A percentile compares a stretch with the other conserved stretches of the same genome.
Conservation (phyloP, 2,113 vertebrate species). For the Arothron firmamentum region DNA sequence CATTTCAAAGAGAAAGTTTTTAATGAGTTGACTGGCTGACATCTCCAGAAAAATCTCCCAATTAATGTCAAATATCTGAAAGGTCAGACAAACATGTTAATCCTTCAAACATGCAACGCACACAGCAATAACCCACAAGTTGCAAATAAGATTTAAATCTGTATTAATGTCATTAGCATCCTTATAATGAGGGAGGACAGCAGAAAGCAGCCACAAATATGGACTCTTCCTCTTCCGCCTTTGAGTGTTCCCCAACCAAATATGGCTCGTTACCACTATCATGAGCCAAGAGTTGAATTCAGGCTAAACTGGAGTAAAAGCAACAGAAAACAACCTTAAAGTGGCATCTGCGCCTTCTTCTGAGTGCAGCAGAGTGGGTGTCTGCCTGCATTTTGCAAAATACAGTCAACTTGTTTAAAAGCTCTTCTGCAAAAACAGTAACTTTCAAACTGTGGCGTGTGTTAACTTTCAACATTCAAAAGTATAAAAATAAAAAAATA, state of each 20-base stretch:
- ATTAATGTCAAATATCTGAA: too few relatives aligned
- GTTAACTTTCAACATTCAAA: slow-evolving; percentile 11
- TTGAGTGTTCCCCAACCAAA: background rate
- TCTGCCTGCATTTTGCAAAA: background rate
- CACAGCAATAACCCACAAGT: too few relatives aligned
- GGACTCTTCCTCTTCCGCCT: background rate
- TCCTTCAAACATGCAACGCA: too few relatives aligned
- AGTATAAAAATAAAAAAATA: background rate
- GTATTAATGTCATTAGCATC: too few relatives aligned
- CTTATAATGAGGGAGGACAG: background rate
- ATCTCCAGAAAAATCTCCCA: too few relatives aligned
- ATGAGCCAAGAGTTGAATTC: background rate
- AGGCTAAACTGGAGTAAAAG: background rate
- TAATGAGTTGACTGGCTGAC: too few relatives aligned
- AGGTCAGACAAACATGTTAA: too few relatives aligned
- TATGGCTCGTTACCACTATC: background rate
- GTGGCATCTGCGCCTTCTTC: slow-evolving; percentile 9
- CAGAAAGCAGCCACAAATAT: slow-evolving; percentile 4
- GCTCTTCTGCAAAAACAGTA: slow-evolving; percentile 6
- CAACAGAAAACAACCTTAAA: background rate
- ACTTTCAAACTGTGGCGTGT: slow-evolving; percentile 23
- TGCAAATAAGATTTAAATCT: too few relatives aligned
- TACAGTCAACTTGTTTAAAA: slow-evolving; percentile 17
- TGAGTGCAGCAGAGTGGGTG: background rate
- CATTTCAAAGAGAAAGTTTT: too few relatives aligned